Evolutionary conservation across 2,113 vertebrate genomes (phyloP).

Genomic region (Eudyptes chrysolophus): DNA sequence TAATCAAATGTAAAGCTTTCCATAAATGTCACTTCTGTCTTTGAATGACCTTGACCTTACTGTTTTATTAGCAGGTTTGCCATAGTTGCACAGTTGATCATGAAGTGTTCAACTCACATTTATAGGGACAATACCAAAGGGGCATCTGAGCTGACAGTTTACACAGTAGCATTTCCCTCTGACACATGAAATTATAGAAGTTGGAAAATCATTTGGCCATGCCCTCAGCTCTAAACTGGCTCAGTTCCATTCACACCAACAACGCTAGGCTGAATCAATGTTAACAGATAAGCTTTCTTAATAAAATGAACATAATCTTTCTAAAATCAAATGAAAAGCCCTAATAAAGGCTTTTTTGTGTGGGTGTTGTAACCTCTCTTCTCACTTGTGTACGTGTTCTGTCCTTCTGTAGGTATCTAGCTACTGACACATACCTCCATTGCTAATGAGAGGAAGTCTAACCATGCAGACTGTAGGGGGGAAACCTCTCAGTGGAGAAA

Average conservation of each 20-base stretch:
- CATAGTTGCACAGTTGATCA: neutral
- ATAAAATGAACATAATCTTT: neutral
- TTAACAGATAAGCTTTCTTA: neutral
- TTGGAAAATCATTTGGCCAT: neutral
- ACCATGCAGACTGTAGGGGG: neutral
- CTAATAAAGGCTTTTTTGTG: neutral
- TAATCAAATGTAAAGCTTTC: conserved; percentile 47
- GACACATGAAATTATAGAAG: neutral
- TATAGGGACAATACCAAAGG: neutral
- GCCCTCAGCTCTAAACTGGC: neutral
- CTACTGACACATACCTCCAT: neutral
- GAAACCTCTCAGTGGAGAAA: neutral
- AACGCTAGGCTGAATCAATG: neutral
- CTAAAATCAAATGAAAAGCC: neutral
- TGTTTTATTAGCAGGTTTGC: neutral
- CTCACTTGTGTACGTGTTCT: accelerated
- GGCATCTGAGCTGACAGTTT: neutral
- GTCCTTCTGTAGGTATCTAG: neutral
- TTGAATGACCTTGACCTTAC: conserved; percentile 3
- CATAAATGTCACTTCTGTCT: neutral
- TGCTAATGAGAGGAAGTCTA: neutral
- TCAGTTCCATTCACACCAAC: neutral
- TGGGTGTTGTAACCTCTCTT: accelerated
- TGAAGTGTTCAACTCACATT: neutral
- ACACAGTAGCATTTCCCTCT: neutral